A percentile compares a stretch with the other conserved stretches of the same genome.
Conservation (phyloP, 1,140 invertebrate genomes). For the Luehdorfia chinensis region DNA sequence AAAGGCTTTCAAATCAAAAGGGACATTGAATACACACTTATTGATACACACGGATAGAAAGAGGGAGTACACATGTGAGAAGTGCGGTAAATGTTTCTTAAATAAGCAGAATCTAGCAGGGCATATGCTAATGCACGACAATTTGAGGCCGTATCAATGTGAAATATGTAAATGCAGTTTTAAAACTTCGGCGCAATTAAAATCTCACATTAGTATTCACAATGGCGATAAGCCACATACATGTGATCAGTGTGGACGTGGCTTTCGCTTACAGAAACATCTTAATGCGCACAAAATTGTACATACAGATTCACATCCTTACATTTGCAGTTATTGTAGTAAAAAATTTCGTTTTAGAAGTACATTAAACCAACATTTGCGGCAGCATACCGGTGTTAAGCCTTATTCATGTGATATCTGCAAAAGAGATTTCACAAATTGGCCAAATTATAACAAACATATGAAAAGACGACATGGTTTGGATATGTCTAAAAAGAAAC, state of each 20-base stretch:
- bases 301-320: constrained; percentile 92
- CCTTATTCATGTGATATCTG: constrained; percentile 79
- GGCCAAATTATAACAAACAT: constrained; percentile 87
- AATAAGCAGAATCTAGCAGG: constrained; percentile 48
- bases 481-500: constrained; percentile 56
- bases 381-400: constrained; percentile 81
- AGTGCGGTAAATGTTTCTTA: constrained; percentile 57
- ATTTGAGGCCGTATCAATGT: constrained; percentile 46
- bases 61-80: constrained; percentile 55
- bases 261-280: constrained; percentile 79
- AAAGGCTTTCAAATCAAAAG: constrained; percentile 55
- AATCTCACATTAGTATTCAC: constrained; percentile 80
- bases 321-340: constrained; percentile 83
- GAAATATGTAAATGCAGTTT: constrained; percentile 57
- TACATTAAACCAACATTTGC: constrained; percentile 81
- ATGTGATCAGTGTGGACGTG: constrained; percentile 84
- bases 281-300: constrained; percentile 68
- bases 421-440: constrained; percentile 84
- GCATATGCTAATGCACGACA: constrained; percentile 53
- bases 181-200: constrained; percentile 44
- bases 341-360: constrained; percentile 84
- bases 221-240: constrained; percentile 85
- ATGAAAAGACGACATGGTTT: constrained; percentile 83
- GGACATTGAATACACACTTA: constrained; percentile 47
- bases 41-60: constrained; percentile 51